Conservation (phyloP, 2,797 vertebrate species). For the Gobio occitaniae region DNA sequence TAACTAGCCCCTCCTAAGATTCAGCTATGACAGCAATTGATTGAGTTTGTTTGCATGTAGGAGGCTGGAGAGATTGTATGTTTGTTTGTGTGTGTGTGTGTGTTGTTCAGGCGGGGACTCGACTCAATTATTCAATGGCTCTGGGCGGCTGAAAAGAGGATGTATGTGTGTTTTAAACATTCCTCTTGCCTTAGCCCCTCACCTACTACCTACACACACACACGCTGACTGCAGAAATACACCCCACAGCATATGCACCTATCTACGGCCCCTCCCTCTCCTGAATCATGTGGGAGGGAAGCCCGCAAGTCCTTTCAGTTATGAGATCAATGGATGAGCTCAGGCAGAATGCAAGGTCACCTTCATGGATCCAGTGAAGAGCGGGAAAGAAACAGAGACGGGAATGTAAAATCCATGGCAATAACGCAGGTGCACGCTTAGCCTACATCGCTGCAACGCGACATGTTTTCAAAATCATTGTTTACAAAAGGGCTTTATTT, state of each 20-base stretch:
- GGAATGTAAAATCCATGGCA: slow-evolving; percentile 1
- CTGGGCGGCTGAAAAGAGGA: slow-evolving; percentile 58
- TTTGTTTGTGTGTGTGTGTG: slow-evolving; percentile 15
- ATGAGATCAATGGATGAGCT: slow-evolving; percentile 63
- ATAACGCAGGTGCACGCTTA: background rate
- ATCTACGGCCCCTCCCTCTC: slow-evolving; percentile 49
- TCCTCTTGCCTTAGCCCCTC: slow-evolving; percentile 43
- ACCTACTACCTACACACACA: slow-evolving; percentile 44
- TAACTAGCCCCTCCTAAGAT: background rate
- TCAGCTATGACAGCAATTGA: slow-evolving; percentile 27
- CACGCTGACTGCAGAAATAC: slow-evolving; percentile 43
- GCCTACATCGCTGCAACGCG: background rate
- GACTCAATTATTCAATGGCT: slow-evolving; percentile 60
- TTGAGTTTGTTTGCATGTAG: slow-evolving; percentile 26
- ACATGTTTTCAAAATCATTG: slow-evolving; percentile 8
- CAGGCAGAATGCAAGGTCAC: slow-evolving; percentile 67
- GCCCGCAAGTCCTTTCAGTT: slow-evolving; percentile 62
- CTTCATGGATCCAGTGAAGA: slow-evolving; percentile 55
- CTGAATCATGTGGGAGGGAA: slow-evolving; percentile 66
- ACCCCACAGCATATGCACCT: slow-evolving; percentile 64
- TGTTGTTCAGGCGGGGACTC: slow-evolving; percentile 54
- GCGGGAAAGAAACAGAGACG: slow-evolving; percentile 10
- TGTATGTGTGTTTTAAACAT: slow-evolving; percentile 61
- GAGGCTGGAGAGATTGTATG: slow-evolving; percentile 14
- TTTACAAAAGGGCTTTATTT: slow-evolving; percentile 14